These are phyloP conservation scores for Drosophila lini DNA, from an alignment of 1,140 invertebrate genomes.

Conservation along the genomic window DNA sequence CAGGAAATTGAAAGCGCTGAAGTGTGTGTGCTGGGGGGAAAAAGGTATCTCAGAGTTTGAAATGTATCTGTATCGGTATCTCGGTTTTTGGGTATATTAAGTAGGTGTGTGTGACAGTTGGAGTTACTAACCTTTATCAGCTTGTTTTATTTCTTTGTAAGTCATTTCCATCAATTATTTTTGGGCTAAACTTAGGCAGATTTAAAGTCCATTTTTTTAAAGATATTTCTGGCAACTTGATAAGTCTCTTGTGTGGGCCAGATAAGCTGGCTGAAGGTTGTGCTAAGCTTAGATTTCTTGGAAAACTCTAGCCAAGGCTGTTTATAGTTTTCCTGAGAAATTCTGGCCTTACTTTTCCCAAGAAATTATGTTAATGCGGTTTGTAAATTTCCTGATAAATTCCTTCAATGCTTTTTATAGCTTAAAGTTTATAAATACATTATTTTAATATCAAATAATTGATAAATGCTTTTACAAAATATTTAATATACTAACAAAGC, in stretches of 20 bases:
- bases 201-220: background rate
- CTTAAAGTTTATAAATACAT: background rate
- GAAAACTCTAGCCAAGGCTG: background rate
- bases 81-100: background rate
- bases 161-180: constrained; percentile 35
- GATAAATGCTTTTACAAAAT: background rate
- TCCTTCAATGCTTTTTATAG: background rate
- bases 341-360: background rate
- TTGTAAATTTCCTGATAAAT: background rate
- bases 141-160: constrained; percentile 3
- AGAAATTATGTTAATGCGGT: background rate
- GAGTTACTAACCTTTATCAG: constrained; percentile 9
- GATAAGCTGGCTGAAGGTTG: background rate
- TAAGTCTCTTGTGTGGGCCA: background rate
- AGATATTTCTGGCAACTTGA: background rate
- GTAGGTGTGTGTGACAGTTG: constrained; percentile 8
- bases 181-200: background rate
- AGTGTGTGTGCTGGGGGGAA: constrained; percentile 4
- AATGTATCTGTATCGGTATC: constrained; percentile 35
- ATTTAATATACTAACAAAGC: background rate
- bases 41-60: constrained; percentile 12
- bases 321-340: background rate
- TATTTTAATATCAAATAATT: background rate
- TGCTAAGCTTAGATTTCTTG: background rate
- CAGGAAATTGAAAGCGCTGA: constrained; percentile 72